A percentile compares a stretch with the other conserved stretches of the same genome.
These are phyloP conservation scores for Pipistrellus nathusii DNA, from an alignment of 2,797 vertebrate species.

Conservation along the genomic window DNA sequence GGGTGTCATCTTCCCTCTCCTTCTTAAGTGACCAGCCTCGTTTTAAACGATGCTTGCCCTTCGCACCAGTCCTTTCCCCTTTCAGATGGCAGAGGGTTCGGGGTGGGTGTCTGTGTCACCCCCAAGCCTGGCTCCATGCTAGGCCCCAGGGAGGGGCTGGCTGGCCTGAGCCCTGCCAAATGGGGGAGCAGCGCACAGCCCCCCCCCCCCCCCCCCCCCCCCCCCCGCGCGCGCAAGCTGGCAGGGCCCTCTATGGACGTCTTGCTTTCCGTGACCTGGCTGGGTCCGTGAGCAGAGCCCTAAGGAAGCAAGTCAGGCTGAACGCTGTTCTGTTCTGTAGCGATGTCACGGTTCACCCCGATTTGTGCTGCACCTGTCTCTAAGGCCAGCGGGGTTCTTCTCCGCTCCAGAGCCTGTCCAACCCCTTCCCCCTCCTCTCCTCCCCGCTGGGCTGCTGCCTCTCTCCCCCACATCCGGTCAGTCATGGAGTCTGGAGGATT, in stretches of 20 bases:
- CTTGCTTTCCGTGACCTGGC: no score
- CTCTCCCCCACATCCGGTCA: not conserved
- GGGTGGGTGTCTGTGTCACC: conserved; percentile 19
- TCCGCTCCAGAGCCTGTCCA: not conserved
- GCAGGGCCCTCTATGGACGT: not conserved
- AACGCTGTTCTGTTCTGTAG: fast-evolving
- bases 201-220: no score
- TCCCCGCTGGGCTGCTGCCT: fast-evolving
- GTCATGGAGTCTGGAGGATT: not conserved
- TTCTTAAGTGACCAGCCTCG: not conserved
- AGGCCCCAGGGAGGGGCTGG: conserved; percentile 77
- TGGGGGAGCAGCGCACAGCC: no score
- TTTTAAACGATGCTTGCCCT: not conserved
- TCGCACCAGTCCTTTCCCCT: no score
- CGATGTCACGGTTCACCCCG: not conserved
- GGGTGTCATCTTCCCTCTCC: not conserved
- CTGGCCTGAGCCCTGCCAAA: conserved; percentile 55
- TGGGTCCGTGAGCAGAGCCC: not conserved
- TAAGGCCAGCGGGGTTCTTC: not conserved
- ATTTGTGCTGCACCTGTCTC: not conserved
- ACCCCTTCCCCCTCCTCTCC: no score
- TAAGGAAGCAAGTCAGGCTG: fast-evolving
- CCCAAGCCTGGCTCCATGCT: conserved; percentile 48
- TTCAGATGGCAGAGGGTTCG: not conserved
- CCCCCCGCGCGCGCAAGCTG: fast-evolving